Base-by-base conservation (phyloP, 2,797 vertebrate genomes). In the Antrozous pallidus region DNA sequence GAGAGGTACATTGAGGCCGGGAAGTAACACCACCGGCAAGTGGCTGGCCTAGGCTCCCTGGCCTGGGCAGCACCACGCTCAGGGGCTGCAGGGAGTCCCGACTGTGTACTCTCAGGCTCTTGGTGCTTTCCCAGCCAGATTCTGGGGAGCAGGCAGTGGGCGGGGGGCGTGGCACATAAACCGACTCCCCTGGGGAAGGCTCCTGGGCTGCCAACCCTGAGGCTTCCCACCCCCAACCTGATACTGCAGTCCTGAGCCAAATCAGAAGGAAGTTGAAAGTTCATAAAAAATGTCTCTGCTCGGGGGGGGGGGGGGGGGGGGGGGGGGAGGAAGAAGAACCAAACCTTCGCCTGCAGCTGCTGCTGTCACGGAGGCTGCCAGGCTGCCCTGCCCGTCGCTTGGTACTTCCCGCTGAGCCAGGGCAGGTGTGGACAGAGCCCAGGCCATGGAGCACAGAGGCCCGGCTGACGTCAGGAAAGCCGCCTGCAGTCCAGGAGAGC, bases 211-310 rank as follows among this genome's bases (percentile, higher is more conserved):
- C 56, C 61, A 17, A 3, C 2, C 0, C 26, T 0, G 38, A 89
- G 88, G 71, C 8, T 88, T 82, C 81, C 80, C 80, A 73, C 65
- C 28, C 79, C 71, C 12, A 26, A 28, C 79, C 22, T 49, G 8
- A 54, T 1, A 22, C 81, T 51, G 22, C 38, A 47, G 69, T 36
- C 36, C 49, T 96, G 96, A 97, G 81, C 96, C 94, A 97, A 36
- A 96, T 70, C 94, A 67, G 73, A 92, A 97, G 93, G 91, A 96
- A 97, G 92, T 26, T 94, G 96, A 95, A 91, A 87, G 84, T 90
- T 96, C 1, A 1, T 70, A 89, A 81, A 87, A 89, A 94, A 92
- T 94, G 93, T 96, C 95, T 94, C 80, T 70, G 13, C 11, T 18
- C 16, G n/a, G 45, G 45, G 45, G 45, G 45, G 10, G 10, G 10